Conservation (phyloP, 2,888 invertebrate genomes). For the Neocrepidodera transversa region DNA sequence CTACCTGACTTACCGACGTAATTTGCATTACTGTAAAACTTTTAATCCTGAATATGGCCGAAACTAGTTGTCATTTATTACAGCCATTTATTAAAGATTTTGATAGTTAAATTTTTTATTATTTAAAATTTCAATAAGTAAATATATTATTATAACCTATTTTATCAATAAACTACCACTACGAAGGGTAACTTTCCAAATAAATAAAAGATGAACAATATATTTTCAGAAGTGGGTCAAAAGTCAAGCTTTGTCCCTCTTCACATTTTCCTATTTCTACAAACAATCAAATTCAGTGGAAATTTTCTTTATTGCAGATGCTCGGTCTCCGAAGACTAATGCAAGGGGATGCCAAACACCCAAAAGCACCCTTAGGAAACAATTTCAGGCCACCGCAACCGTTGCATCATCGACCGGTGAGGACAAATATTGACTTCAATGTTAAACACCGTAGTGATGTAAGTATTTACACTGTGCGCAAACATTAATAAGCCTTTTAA, state of each 20-base stretch:
- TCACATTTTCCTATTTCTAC: conserved; percentile 6
- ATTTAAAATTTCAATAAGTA: no score
- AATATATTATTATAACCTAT: no score
- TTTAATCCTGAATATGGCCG: no score
- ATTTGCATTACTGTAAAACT: no score
- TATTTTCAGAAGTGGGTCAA: background rate
- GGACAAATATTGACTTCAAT: conserved; percentile 97
- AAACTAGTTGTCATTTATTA: no score
- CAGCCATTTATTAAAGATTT: no score
- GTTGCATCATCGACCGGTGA: conserved; percentile 89
- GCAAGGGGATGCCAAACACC: conserved; percentile 87
- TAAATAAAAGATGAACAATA: no score
- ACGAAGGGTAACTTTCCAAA: no score
- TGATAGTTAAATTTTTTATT: no score
- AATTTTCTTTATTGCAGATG: conserved; percentile 66
- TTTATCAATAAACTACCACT: no score
- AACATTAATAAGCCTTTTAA: conserved; percentile 32
- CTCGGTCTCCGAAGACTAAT: conserved; percentile 83
- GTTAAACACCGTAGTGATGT: conserved; percentile 71
- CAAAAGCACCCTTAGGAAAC: conserved; percentile 90
- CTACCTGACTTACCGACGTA: no score
- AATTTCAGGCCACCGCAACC: conserved; percentile 95
- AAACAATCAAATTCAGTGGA: conserved; percentile 25
- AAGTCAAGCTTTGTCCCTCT: background rate
- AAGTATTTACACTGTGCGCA: conserved; percentile 44